A percentile compares a stretch with the other conserved stretches of the same genome.
Evolutionary conservation across 1,140 invertebrate species (phyloP).

Genomic region (Marisa cornuarietis): DNA sequence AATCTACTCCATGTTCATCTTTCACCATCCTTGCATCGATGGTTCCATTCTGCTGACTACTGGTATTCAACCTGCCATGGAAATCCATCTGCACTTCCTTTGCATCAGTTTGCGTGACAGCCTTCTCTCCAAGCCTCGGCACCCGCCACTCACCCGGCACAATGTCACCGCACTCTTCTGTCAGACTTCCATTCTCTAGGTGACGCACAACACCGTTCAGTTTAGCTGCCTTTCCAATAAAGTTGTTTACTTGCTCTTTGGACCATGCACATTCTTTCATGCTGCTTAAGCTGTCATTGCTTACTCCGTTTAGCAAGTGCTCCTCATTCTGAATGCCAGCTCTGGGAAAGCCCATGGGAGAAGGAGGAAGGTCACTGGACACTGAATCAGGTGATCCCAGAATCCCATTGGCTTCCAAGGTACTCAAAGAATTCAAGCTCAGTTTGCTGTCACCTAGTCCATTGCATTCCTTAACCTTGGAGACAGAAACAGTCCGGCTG

Average conservation of each 20-base stretch:
- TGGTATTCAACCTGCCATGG: not conserved
- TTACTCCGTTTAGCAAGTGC: slow-evolving; percentile 16
- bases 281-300: slow-evolving; percentile 4
- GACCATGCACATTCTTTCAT: slow-evolving; percentile 12
- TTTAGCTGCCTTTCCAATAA: slow-evolving; percentile 32
- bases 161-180: slow-evolving; percentile 11
- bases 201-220: slow-evolving; percentile 42
- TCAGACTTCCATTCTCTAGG: slow-evolving; percentile 36
- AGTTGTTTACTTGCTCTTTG: slow-evolving; percentile 26
- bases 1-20: not conserved
- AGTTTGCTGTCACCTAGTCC: slow-evolving; percentile 16
- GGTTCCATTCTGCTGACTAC: not conserved
- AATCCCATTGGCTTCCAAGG: slow-evolving; percentile 21
- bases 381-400: slow-evolving; percentile 31
- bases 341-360: slow-evolving; percentile 20
- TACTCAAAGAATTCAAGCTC: not conserved
- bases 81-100: not conserved
- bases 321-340: slow-evolving; percentile 1
- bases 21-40: not conserved
- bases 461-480: slow-evolving; percentile 29
- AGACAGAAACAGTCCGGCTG: slow-evolving; percentile 17
- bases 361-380: slow-evolving; percentile 34
- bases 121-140: slow-evolving; percentile 7
- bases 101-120: not conserved
- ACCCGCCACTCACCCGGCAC: slow-evolving; percentile 1